Evolutionary conservation across 2,888 invertebrate genomes (phyloP), one percentile per base, ranked within the genome.

Genomic region (Apocheima hispidaria): DNA sequence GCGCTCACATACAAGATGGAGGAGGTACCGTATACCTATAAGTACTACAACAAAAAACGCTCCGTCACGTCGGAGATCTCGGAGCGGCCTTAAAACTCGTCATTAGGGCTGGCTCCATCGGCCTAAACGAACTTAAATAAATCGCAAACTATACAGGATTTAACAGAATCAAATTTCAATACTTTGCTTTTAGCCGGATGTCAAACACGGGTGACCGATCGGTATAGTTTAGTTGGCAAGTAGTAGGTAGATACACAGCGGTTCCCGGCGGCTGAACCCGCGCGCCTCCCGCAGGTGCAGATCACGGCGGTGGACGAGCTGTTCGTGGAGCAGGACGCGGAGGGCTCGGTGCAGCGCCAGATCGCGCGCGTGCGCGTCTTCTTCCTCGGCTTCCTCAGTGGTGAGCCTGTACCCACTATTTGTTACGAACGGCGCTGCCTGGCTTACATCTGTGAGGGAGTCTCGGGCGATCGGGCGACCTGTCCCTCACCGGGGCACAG

Each of bases 351-450:
- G 44, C 94, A 96, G 6, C 96, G 96, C 77, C 99, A 99, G 90
- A 97, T 98, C 68, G 99, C 99, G 0, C 94, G 99, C 48, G 99
- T 99, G 18, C 93, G 99, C 12, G 89, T 99, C 9, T 99, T 99
- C 93, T 99, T 99, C 92, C 93, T 99, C 58, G 98, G 98, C 23
- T 99, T 99, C 87, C 94, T 99, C 14, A 97, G 98, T 72, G 98
- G 97, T 95, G 81, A 87, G 72, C 36, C 18, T 21, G 9, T 7
- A 26, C 5, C 26, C 6, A 26, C 3, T 7, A 26, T 5, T 26
- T 7, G 5, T 23, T 4, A 4, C 4, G 26, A n/a, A n/a, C n/a
- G n/a, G 4, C 20, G 21, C 5, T 20, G 55, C 30, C 12, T 20
- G 20, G 28, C 33, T 20, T n/a, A n/a, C 33, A 9, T 7, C n/a